Percentiles rank a stretch among this genome's conserved stretches.
Conservation (phyloP, 2,113 vertebrate species). For the Misgurnus anguillicaudatus region DNA sequence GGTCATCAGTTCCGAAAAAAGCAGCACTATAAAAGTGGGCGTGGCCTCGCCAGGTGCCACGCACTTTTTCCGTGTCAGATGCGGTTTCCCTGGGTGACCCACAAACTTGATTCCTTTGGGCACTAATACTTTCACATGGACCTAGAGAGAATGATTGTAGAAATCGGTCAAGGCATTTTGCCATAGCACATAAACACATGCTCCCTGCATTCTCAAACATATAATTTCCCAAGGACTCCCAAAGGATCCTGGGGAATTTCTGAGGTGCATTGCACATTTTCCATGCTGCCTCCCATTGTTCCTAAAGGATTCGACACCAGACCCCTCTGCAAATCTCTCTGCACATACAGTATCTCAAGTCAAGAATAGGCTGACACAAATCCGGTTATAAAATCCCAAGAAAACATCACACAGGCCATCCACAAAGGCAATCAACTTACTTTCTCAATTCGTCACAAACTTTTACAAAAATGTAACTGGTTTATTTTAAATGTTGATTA, state of each 20-base stretch:
- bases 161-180: neutral
- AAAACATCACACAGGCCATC: too few relatives aligned
- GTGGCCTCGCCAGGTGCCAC: constrained; percentile 82
- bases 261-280: constrained; percentile 71
- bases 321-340: constrained; percentile 27
- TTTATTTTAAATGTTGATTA: neutral
- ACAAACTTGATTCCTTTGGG: constrained; percentile 89
- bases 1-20: constrained; percentile 83
- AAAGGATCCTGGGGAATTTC: constrained; percentile 59
- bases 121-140: constrained; percentile 86
- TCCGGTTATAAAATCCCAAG: neutral
- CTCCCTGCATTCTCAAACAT: constrained; percentile 52
- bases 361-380: constrained; percentile 6
- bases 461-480: too few relatives aligned
- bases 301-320: constrained; percentile 66
- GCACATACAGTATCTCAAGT: neutral
- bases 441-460: too few relatives aligned
- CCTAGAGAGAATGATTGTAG: constrained; percentile 68
- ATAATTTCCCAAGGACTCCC: constrained; percentile 64
- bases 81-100: constrained; percentile 86
- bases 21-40: constrained; percentile 84
- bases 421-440: too few relatives aligned
- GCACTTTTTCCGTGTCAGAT: constrained; percentile 88
- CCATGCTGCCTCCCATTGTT: constrained; percentile 65
- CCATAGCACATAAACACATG: neutral